phyloP scores from a whole-genome alignment of 2,888 invertebrate species.

The Caenorhabditis becei region DNA sequence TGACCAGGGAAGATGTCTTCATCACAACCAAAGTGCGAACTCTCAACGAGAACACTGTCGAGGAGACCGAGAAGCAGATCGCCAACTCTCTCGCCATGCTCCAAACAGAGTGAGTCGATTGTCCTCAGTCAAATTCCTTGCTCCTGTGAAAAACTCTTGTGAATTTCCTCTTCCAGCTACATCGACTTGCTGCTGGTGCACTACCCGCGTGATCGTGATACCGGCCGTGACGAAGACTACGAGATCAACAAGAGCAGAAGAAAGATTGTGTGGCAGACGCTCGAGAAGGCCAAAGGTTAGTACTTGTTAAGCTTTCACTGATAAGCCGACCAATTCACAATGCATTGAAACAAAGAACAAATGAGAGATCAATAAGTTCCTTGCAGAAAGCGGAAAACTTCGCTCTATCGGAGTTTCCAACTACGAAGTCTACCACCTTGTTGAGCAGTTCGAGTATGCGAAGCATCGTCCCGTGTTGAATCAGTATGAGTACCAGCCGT shows the following conservation, averaged over 20 bases:
- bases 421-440: constrained; percentile 87
- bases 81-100: constrained; percentile 66
- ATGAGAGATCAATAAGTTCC: constrained; percentile 2
- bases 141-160: background rate
- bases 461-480: constrained; percentile 73
- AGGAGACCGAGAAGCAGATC: constrained; percentile 60
- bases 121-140: background rate
- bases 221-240: constrained; percentile 58
- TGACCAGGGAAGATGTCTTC: constrained; percentile 88
- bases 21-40: constrained; percentile 88
- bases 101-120: constrained; percentile 58
- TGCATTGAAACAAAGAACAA: background rate
- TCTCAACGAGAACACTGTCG: constrained; percentile 62
- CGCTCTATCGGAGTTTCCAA: constrained; percentile 90
- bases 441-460: constrained; percentile 84
- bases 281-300: constrained; percentile 85
- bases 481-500: constrained; percentile 83
- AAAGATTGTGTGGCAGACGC: constrained; percentile 86
- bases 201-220: constrained; percentile 68
- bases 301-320: background rate
- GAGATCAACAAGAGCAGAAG: constrained; percentile 81
- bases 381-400: constrained; percentile 82
- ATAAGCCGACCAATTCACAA: background rate
- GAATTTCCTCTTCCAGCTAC: constrained; percentile 52
- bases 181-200: constrained; percentile 70